phyloP scores from a whole-genome alignment of 2,888 invertebrate genomes.

The Lordiphosa fenestrarum region DNA sequence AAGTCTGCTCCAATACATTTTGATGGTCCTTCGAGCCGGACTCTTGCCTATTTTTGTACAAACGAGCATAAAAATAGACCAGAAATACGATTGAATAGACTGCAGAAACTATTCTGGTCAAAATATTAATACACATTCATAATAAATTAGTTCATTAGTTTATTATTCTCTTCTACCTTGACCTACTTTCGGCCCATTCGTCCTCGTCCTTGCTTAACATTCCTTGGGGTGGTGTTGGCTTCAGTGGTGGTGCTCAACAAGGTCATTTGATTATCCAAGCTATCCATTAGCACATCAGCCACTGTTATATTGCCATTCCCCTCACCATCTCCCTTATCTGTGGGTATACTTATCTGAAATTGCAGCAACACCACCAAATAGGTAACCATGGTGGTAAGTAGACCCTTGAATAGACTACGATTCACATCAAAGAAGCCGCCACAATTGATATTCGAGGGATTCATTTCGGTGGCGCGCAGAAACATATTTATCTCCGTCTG shows the following conservation, averaged over 20 bases:
- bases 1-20: no score
- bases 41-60: no score
- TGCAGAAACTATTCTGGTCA: no score
- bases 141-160: no score
- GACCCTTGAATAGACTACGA: conserved; percentile 87
- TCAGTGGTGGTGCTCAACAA: conserved; percentile 37
- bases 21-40: no score
- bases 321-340: conserved; percentile 77
- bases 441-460: conserved; percentile 87
- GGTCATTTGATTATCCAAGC: conserved; percentile 56
- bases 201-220: conserved; percentile 43
- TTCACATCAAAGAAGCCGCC: conserved; percentile 88
- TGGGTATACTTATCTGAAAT: conserved; percentile 88
- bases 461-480: conserved; percentile 88
- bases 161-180: no score
- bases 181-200: conserved; percentile 46
- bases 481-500: conserved; percentile 90
- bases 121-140: no score
- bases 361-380: conserved; percentile 87
- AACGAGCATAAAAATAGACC: no score
- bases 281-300: conserved; percentile 56
- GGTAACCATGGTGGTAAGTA: conserved; percentile 88
- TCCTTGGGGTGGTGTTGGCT: conserved; percentile 20
- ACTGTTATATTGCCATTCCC: conserved; percentile 50
- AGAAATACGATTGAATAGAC: no score